These are phyloP conservation scores for Andricus curvator DNA, from an alignment of 2,888 invertebrate species.

Conservation along the genomic window DNA sequence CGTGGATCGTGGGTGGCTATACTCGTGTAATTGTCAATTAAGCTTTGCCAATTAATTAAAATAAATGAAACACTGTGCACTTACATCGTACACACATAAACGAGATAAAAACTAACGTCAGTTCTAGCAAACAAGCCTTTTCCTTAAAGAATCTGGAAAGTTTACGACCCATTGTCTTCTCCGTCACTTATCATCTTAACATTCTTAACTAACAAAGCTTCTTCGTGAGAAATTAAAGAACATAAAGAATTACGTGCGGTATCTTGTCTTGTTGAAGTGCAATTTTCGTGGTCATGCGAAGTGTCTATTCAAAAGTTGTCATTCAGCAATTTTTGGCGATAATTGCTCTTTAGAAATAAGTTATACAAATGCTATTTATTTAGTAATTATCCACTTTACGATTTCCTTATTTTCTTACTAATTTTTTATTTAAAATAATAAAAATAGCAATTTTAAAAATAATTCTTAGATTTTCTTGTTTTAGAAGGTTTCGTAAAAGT, in stretches of 20 bases:
- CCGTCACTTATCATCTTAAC: slow-evolving; percentile 1
- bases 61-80: neutral
- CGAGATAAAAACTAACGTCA: neutral
- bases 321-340: neutral
- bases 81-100: neutral
- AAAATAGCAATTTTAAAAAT: neutral
- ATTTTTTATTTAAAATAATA: neutral
- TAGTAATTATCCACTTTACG: neutral
- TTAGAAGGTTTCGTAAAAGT: neutral
- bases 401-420: neutral
- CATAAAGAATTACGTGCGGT: neutral
- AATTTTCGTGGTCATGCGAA: neutral
- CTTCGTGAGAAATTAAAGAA: neutral
- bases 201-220: neutral
- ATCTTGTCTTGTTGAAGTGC: neutral
- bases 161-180: slow-evolving; percentile 16
- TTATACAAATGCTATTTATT: neutral
- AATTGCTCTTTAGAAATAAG: neutral
- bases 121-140: neutral
- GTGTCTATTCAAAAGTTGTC: neutral
- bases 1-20: neutral
- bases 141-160: slow-evolving; percentile 28
- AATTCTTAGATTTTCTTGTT: neutral
- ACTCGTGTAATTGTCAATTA: slow-evolving; percentile 6
- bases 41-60: neutral